phyloP scores from a whole-genome alignment of 2,113 vertebrate genomes.

The Gyps fulvus region DNA sequence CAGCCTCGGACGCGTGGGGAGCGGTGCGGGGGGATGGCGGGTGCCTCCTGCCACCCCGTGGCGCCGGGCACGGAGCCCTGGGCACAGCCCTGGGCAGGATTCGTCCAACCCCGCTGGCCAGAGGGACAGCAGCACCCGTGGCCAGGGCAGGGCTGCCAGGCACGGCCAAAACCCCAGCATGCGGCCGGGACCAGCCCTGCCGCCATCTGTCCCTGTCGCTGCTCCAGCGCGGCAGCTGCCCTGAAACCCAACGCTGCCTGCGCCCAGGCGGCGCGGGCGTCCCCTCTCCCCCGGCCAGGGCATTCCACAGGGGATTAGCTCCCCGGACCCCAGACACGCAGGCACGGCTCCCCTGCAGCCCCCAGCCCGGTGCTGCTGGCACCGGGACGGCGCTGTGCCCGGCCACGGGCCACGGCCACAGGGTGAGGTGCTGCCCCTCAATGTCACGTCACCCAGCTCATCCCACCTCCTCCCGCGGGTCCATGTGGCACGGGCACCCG shows the following conservation, averaged over 20 bases:
- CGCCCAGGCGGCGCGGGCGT: background rate
- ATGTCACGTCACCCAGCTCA: fast-evolving
- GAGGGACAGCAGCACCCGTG: background rate
- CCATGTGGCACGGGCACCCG: fast-evolving
- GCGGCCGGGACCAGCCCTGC: background rate
- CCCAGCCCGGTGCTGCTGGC: background rate
- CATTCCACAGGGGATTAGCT: constrained; percentile 50
- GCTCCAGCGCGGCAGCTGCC: constrained; percentile 39
- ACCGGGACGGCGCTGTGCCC: fast-evolving
- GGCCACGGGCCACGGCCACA: fast-evolving
- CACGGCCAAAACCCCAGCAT: background rate
- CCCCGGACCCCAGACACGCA: background rate
- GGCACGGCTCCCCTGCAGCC: background rate
- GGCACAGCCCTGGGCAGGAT: background rate
- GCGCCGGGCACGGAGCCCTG: fast-evolving
- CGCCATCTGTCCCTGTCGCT: constrained; percentile 52
- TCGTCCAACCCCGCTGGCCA: fast-evolving
- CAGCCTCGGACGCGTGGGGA: fast-evolving
- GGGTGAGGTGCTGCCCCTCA: background rate
- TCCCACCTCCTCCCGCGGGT: fast-evolving
- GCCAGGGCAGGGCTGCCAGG: background rate
- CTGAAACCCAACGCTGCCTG: constrained; percentile 55
- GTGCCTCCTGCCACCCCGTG: background rate
- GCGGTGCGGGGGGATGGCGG: fast-evolving
- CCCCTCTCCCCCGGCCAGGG: background rate